Evolutionary conservation across 2,797 vertebrate species (phyloP).

Genomic region (Arremon brunneinucha): DNA sequence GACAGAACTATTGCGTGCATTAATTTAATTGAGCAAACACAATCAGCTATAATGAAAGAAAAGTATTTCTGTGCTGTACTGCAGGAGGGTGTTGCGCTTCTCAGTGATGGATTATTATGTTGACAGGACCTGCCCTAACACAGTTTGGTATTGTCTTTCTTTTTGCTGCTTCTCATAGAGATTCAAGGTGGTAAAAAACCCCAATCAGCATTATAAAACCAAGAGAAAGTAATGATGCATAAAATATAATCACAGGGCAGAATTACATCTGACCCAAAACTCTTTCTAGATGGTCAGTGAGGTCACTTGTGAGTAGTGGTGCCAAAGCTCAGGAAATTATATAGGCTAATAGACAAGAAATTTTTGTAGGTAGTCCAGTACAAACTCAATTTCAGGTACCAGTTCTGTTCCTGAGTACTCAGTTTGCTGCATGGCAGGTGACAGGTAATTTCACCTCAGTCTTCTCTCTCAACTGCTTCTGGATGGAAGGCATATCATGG

Average conservation of each 20-base stretch:
- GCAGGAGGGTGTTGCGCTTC: neutral
- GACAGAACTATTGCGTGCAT: neutral
- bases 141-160: neutral
- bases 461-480: neutral
- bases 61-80: neutral
- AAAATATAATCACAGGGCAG: neutral
- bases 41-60: neutral
- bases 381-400: neutral
- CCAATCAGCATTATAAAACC: neutral
- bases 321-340: neutral
- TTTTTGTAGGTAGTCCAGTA: neutral
- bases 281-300: neutral
- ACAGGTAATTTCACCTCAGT: neutral
- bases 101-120: neutral
- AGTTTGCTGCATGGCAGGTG: neutral
- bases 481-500: neutral
- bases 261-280: neutral
- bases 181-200: neutral
- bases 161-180: neutral
- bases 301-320: neutral
- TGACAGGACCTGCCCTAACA: neutral
- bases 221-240: neutral
- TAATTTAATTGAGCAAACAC: slow-evolving; percentile 47
- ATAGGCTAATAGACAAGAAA: neutral
- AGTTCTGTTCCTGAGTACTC: neutral